Base-by-base conservation (phyloP, 2,113 vertebrate genomes). In the Otolemur garnettii region DNA sequence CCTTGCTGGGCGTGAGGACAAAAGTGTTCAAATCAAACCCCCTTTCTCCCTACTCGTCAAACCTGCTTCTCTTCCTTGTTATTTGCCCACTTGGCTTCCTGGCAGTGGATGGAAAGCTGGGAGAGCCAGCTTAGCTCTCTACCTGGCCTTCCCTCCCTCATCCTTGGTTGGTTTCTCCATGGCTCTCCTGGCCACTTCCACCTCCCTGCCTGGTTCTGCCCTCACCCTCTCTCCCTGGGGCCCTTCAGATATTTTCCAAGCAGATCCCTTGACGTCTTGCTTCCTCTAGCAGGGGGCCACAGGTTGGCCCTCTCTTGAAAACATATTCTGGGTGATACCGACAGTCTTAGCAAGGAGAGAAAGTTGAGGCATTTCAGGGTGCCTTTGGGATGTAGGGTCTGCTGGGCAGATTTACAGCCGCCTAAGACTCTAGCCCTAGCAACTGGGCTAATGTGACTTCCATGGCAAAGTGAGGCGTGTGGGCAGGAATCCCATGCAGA, bases 121-220 rank as follows among this genome's bases (percentile, higher is more conserved):
- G 38, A 35, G 45, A 90, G 38, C 6, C 1, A 2, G 50, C 9
- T 24, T 22, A 35, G 14, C 38, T 71, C 79, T 18, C 35, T 6
- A 10, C 22, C 68, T 83, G 10, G 2, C 1, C 1, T 1, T 11
- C 9, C 21, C 68, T n/a, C 10, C 53, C 7, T 24, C 3, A 0
- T 19, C n/a, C 60, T 35, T 15, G 45, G 22, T 4, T 28, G 38
- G 59, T 42, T 30, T 50, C 30, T 33, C n/a, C 0, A 13, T 66
- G 2, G 18, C 30, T 83, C 66, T 82, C 28, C 19, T 35, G 7
- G n/a, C 42, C n/a, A 28, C 11, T 1, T 72, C 28, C 71, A 35
- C 64, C 55, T 50, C 72, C 62, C 30, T 79, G 35, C 15, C 53
- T 50, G 35, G 22, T 19, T 35, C 30, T 19, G 15, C 60, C 11